Base-by-base conservation (phyloP, 2,113 vertebrate genomes). In the Carlito syrichta region DNA sequence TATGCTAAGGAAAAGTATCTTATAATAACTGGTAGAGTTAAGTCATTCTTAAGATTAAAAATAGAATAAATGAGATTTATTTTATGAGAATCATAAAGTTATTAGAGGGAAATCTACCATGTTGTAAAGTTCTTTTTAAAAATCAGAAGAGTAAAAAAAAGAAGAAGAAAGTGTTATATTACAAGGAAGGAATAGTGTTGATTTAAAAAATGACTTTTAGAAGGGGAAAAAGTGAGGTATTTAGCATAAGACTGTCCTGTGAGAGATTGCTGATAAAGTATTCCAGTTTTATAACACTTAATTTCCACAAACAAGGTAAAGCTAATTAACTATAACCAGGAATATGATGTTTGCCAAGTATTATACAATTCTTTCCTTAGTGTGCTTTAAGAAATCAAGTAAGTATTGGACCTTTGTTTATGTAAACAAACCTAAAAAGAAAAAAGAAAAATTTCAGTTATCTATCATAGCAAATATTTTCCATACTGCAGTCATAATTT, bases 331-430 rank as follows among this genome's bases (percentile, higher is more conserved):
- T 79, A 1, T 79, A 83, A 79, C 85, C 68, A 95, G 43, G 13
- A 96, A 94, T 76, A 58, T 93, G 48, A 50, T 88, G 13, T 85
- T 96, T 91, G 5, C 43, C 30, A 83, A 86, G 6, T 82, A 89
- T 92, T 68, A 81, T 58, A 38, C 2, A 82, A 8, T 66, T 77
- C 10, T n/a, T n/a, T n/a, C n/a, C n/a, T n/a, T n/a, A n/a, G n/a
- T n/a, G n/a, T n/a, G n/a, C n/a, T n/a, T n/a, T n/a, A n/a, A n/a
- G n/a, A n/a, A n/a, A n/a, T n/a, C n/a, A n/a, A n/a, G n/a, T n/a
- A n/a, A n/a, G n/a, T n/a, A n/a, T n/a, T n/a, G n/a, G n/a, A n/a
- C n/a, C n/a, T n/a, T n/a, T n/a, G n/a, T n/a, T n/a, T n/a, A n/a
- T n/a, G n/a, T n/a, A n/a, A n/a, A n/a, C n/a, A n/a, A n/a, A n/a